phyloP scores from a whole-genome alignment of 2,888 invertebrate species.

The Laspeyria flexula region DNA sequence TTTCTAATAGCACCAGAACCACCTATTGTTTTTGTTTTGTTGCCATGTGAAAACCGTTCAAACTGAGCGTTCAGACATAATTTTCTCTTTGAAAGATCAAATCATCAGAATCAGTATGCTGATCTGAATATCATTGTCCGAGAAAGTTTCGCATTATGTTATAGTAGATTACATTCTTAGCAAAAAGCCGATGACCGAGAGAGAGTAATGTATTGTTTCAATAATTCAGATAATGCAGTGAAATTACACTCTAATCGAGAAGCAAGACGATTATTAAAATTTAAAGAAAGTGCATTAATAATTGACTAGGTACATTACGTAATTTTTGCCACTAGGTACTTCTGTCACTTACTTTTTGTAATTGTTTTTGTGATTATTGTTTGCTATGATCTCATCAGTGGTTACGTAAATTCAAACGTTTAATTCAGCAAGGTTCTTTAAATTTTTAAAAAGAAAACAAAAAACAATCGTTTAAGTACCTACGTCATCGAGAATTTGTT shows the following conservation, averaged over 20 bases:
- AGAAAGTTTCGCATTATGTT: slow-evolving; percentile 63
- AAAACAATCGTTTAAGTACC: no score
- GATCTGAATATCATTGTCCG: slow-evolving; percentile 56
- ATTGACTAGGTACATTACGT: neutral
- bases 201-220: slow-evolving; percentile 43
- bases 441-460: no score
- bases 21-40: slow-evolving; percentile 28
- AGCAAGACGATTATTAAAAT: slow-evolving; percentile 23
- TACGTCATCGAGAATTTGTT: no score
- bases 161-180: slow-evolving; percentile 46
- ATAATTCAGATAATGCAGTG: slow-evolving; percentile 21
- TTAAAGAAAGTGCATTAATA: slow-evolving; percentile 11
- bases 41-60: slow-evolving; percentile 19
- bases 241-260: slow-evolving; percentile 28
- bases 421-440: no score
- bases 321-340: neutral
- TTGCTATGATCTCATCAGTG: no score
- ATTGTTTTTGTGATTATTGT: no score
- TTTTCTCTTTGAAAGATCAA: slow-evolving; percentile 37
- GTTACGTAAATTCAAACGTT: no score
- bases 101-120: slow-evolving; percentile 47
- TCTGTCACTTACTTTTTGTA: no score
- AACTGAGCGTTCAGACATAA: slow-evolving; percentile 18
- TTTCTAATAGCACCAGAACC: slow-evolving; percentile 5
- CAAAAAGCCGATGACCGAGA: slow-evolving; percentile 40